phyloP scores from a whole-genome alignment of 2,797 vertebrate species.

The Gymnothorax reevesii region DNA sequence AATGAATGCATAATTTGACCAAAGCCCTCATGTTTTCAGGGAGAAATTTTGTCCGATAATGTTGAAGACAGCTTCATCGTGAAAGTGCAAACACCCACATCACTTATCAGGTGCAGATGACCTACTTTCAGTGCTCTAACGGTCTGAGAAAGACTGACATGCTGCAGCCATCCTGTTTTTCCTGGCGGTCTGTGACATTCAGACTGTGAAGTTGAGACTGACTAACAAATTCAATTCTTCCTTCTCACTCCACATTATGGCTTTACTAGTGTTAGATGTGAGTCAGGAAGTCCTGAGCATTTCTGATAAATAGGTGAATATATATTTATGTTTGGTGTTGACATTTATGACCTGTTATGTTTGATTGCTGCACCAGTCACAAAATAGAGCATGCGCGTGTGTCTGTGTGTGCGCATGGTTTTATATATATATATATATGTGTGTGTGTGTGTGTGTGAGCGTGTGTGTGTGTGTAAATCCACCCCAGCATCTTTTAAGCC shows the following conservation, averaged over 20 bases:
- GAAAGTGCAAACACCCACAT: neutral
- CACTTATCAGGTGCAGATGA: neutral
- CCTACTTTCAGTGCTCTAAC: neutral
- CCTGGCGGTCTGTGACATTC: neutral
- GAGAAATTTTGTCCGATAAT: neutral
- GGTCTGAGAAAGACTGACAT: neutral
- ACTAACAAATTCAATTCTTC: too few relatives aligned
- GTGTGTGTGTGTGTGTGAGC: neutral
- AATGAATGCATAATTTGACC: neutral
- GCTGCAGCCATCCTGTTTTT: too few relatives aligned
- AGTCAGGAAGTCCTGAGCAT: too few relatives aligned
- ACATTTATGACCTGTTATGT: too few relatives aligned
- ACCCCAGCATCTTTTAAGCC: neutral
- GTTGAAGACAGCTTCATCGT: neutral
- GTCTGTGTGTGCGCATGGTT: neutral
- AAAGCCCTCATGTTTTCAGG: neutral
- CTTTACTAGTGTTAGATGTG: too few relatives aligned
- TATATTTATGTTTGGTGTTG: too few relatives aligned
- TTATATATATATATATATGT: neutral
- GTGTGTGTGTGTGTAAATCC: neutral
- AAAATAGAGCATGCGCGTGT: neutral
- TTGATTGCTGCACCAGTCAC: neutral
- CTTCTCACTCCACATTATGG: too few relatives aligned
- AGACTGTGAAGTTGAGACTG: too few relatives aligned
- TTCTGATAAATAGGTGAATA: too few relatives aligned